Conservation (phyloP, 2,113 vertebrate genomes). For the Indicator indicator region DNA sequence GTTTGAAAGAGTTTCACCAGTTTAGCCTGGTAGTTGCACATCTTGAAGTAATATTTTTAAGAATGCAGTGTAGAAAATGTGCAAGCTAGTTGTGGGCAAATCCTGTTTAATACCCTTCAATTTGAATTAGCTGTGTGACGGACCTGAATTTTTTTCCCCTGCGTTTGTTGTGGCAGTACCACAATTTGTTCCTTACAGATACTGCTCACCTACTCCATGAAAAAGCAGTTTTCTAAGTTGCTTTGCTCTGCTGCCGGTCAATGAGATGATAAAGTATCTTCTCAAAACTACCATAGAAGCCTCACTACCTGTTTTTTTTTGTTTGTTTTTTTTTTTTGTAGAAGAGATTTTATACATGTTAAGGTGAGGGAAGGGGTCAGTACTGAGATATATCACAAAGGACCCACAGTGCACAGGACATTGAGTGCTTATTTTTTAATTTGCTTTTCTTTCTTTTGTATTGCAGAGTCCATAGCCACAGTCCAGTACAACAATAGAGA, state of each 20-base stretch:
- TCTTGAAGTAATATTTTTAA: constrained; percentile 40
- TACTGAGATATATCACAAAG: background rate
- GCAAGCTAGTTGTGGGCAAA: constrained; percentile 26
- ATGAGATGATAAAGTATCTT: background rate
- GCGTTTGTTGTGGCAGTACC: background rate
- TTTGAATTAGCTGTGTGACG: background rate
- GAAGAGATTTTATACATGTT: background rate
- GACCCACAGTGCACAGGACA: background rate
- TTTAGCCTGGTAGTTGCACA: background rate
- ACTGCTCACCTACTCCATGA: background rate
- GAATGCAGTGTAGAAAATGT: constrained; percentile 32
- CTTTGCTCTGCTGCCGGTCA: background rate
- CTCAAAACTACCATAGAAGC: background rate
- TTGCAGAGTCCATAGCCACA: background rate
- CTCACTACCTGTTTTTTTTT: background rate
- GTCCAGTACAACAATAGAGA: background rate
- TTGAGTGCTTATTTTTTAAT: background rate
- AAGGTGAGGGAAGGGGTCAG: background rate
- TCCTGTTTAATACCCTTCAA: constrained; percentile 41
- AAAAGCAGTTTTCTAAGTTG: constrained; percentile 1
- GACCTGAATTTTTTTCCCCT: background rate
- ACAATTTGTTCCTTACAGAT: constrained; percentile 6
- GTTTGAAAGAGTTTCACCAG: background rate
- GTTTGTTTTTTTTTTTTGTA: background rate
- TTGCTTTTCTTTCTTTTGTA: background rate